Evolutionary conservation across 2,113 vertebrate species (phyloP), one percentile per base, ranked within the genome.

Genomic region (Agelaius tricolor): DNA sequence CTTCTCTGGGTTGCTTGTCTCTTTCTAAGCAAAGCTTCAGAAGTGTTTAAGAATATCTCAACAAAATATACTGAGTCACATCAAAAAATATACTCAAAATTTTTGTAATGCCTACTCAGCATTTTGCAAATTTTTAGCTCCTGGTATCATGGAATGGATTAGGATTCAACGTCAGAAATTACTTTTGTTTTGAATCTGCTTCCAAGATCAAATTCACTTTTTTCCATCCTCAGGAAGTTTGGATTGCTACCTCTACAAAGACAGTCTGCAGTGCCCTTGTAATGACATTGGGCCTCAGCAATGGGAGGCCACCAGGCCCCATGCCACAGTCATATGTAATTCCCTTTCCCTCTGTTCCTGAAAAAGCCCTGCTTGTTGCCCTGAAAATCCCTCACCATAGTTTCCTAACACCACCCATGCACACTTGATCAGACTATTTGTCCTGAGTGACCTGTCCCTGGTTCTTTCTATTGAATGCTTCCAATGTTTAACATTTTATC

Each of bases 281-380:
- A 71, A 35, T 71, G 15, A 14, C n/a, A 14, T 9, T 61, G 30
- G 22, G 8, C 13, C 13, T 89, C 43, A 54, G 37, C 39, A 37
- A 23, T 18, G 19, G 9, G 21, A 9, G 11, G 3, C 7, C 28
- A 65, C 7, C 13, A 35, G 5, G 0, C 21, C 4, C 7, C 2
- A 2, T 59, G 9, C 5, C 9, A 1, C 41, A 1, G 55, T 63
- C 35, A 2, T 23, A 41, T 55, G 67, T 55, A 3, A 18, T 55
- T 81, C 39, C 17, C 65, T 87, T 90, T 51, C 9, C 9, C 4
- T 76, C 65, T 46, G 7, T 28, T 76, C 7, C 35, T 63, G 23
- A 51, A 10, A 43, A 61, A 76, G 5, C 2, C 31, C 5, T 58
- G 13, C 22, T 39, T 78, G 9, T 30, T 71, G 15, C 17, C 19